These are phyloP conservation scores for Tetrax tetrax DNA, from an alignment of 2,113 vertebrate species.

Conservation along the genomic window DNA sequence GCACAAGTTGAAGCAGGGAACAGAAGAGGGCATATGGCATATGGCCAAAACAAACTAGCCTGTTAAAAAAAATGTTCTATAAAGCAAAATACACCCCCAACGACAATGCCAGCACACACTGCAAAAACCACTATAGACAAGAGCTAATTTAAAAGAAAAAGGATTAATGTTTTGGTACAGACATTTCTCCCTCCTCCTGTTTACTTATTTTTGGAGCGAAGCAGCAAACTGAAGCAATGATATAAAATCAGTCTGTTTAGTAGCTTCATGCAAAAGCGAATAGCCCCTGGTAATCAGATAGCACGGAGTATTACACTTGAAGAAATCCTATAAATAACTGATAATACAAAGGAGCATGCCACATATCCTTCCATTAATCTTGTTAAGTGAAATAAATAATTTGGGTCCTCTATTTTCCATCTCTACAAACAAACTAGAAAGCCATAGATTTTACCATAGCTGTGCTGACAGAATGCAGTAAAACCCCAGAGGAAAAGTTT, in stretches of 20 bases:
- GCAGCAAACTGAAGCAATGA: not conserved
- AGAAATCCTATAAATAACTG: constrained; percentile 4
- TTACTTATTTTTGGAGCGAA: not conserved
- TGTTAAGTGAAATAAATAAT: constrained; percentile 4
- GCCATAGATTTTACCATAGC: not conserved
- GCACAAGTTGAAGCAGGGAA: not conserved
- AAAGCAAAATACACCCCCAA: not conserved
- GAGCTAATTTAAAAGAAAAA: not conserved
- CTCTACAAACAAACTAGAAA: not conserved
- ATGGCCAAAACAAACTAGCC: not conserved
- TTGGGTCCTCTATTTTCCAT: not conserved
- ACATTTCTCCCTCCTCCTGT: not conserved
- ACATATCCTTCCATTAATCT: constrained; percentile 2
- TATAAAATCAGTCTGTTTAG: not conserved
- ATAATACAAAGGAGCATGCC: not conserved
- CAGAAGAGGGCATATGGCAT: not conserved
- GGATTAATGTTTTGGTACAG: not conserved
- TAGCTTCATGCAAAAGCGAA: not conserved
- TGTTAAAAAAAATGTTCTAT: not conserved
- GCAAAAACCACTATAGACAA: not conserved
- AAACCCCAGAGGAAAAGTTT: constrained; percentile 1
- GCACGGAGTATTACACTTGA: not conserved
- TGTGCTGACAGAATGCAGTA: not conserved
- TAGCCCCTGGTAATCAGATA: not conserved
- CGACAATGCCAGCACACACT: not conserved